These are phyloP conservation scores for Eumacrocentrus americanus DNA, from an alignment of 2,888 invertebrate genomes.

Conservation along the genomic window DNA sequence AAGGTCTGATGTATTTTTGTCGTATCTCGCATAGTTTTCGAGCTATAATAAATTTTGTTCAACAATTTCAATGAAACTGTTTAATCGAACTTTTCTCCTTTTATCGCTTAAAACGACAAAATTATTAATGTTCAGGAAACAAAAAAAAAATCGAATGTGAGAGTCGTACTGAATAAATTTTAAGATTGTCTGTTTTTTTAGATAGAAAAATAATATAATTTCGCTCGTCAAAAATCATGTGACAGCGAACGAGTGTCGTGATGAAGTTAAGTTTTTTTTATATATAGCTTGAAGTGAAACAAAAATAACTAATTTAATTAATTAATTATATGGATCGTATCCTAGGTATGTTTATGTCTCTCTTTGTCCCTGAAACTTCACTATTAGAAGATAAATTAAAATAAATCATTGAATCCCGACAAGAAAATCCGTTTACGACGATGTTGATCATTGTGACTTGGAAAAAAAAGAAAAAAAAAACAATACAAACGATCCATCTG, in stretches of 20 bases:
- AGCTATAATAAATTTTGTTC: no score
- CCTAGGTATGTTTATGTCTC: no score
- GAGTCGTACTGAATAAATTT: constrained; percentile 26
- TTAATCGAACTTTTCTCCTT: constrained; percentile 22
- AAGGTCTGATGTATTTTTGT: no score
- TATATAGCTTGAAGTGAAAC: constrained; percentile 25
- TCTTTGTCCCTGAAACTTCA: background rate
- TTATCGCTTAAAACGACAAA: constrained; percentile 13
- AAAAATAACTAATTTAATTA: background rate
- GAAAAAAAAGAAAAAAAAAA: background rate
- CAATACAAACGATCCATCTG: no score
- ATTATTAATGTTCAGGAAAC: background rate
- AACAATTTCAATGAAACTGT: no score
- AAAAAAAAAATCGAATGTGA: constrained; percentile 8
- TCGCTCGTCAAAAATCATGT: constrained; percentile 1
- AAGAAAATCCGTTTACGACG: background rate
- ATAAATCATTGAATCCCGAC: background rate
- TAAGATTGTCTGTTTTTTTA: constrained; percentile 25
- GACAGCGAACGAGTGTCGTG: constrained; percentile 2
- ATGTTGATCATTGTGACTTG: constrained; percentile 7
- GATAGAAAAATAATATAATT: constrained; percentile 12
- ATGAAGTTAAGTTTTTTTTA: constrained; percentile 28
- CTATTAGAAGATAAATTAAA: no score
- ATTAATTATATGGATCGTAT: background rate
- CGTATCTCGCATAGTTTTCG: no score